These are phyloP conservation scores for Oreamnos americanus DNA, from an alignment of 2,113 vertebrate species.

Conservation along the genomic window DNA sequence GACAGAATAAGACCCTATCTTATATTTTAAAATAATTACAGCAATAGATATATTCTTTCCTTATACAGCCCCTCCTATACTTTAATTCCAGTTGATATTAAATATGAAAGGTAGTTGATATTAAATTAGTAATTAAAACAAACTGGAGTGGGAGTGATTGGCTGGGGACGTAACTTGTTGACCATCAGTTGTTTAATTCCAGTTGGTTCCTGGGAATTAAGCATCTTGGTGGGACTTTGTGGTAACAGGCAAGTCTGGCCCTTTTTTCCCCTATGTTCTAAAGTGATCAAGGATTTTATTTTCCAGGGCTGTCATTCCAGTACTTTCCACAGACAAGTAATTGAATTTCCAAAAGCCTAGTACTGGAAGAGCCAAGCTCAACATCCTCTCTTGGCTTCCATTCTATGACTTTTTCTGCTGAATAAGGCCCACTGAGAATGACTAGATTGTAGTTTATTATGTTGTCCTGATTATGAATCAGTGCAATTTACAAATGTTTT, in stretches of 20 bases:
- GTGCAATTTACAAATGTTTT: conserved; percentile 58
- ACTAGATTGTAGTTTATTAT: conserved; percentile 72
- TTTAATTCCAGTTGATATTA: not conserved
- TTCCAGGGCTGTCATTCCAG: conserved; percentile 4
- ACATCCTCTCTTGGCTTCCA: conserved; percentile 62
- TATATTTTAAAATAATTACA: not conserved
- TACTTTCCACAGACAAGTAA: conserved; percentile 41
- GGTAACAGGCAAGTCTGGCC: not conserved
- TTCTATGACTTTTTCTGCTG: conserved; percentile 50
- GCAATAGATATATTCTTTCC: not conserved
- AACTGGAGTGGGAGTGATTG: fast-evolving
- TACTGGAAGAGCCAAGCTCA: conserved; percentile 33
- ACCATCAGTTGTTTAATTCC: not conserved
- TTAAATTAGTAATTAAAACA: not conserved
- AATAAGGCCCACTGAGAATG: conserved; percentile 66
- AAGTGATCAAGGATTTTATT: conserved; percentile 55
- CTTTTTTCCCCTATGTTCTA: not conserved
- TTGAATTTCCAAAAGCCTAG: conserved; percentile 48
- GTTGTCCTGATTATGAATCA: conserved; percentile 66
- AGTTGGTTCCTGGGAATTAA: not conserved
- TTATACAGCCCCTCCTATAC: not conserved
- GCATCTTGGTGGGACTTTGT: not conserved
- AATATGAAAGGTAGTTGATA: not conserved
- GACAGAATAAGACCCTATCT: not conserved
- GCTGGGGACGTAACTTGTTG: not conserved